phyloP scores from a whole-genome alignment of 2,888 invertebrate genomes.

The Papilio elwesi region DNA sequence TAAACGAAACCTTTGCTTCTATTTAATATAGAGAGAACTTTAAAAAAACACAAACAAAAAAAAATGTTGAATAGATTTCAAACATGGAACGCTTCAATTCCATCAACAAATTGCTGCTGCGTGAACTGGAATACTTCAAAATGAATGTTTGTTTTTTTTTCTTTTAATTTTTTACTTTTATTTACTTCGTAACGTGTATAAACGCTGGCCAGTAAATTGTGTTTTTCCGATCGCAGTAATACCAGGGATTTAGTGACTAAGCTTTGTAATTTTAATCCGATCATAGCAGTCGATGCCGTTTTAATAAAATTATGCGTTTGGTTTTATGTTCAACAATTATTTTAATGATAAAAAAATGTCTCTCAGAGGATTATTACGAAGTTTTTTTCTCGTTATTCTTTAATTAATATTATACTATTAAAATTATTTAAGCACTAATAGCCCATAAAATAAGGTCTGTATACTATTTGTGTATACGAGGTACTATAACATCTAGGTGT shows the following conservation, averaged over 20 bases:
- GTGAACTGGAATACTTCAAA: slow-evolving; percentile 31
- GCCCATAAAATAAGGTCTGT: no score
- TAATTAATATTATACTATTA: neutral
- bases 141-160: slow-evolving; percentile 16
- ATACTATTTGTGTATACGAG: no score
- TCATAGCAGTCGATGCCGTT: slow-evolving; percentile 11
- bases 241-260: slow-evolving; percentile 16
- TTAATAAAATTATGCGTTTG: slow-evolving; percentile 23
- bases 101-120: slow-evolving; percentile 39
- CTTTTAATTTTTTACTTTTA: slow-evolving; percentile 28
- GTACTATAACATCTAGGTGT: no score
- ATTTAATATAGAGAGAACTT: neutral
- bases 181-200: slow-evolving; percentile 28
- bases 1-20: slow-evolving; percentile 16
- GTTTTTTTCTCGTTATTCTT: neutral
- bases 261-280: slow-evolving; percentile 22
- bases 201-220: slow-evolving; percentile 32
- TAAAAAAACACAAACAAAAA: slow-evolving; percentile 18
- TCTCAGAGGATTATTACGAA: slow-evolving; percentile 1
- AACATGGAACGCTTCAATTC: slow-evolving; percentile 34
- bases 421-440: no score
- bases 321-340: neutral
- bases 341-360: neutral
- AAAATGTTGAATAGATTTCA: slow-evolving; percentile 37
- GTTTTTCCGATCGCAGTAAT: slow-evolving; percentile 12